These are phyloP conservation scores for Euborellia annulipes DNA, from an alignment of 1,140 invertebrate genomes.

Conservation along the genomic window DNA sequence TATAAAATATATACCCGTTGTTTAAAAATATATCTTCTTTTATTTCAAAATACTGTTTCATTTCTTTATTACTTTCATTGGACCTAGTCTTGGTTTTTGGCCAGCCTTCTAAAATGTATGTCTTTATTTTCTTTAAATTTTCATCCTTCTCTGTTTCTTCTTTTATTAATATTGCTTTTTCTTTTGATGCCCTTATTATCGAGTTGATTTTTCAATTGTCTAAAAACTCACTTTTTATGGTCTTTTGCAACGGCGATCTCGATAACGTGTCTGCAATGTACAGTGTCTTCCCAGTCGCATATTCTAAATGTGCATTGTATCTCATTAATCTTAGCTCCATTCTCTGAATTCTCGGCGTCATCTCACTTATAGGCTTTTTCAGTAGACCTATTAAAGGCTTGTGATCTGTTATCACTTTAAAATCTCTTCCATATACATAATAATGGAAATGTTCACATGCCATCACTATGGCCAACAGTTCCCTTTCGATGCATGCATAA, in stretches of 20 bases:
- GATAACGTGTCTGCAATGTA: slow-evolving; percentile 3
- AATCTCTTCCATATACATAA: slow-evolving; percentile 25
- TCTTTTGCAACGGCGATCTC: neutral
- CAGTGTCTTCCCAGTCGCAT: slow-evolving; percentile 4
- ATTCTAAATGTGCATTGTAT: slow-evolving; percentile 21
- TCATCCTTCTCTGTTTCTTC: neutral
- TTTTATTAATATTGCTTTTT: neutral
- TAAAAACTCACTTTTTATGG: neutral
- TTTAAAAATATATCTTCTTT: slow-evolving; percentile 1
- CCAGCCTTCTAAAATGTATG: neutral
- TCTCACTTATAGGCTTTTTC: slow-evolving; percentile 24
- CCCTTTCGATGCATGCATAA: slow-evolving; percentile 30
- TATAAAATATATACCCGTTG: neutral
- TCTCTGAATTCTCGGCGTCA: slow-evolving; percentile 25
- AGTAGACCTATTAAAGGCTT: slow-evolving; percentile 26
- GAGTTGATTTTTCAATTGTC: neutral
- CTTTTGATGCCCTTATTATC: neutral
- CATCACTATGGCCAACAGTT: slow-evolving; percentile 32
- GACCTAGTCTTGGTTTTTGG: neutral
- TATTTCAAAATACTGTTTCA: neutral
- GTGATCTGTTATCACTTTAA: slow-evolving; percentile 31
- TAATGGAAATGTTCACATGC: slow-evolving; percentile 25
- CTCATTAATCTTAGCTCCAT: slow-evolving; percentile 26
- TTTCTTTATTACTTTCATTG: too few species aligned
- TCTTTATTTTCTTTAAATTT: neutral